Evolutionary conservation across 2,888 invertebrate species (phyloP).

Genomic region (Nezara viridula): DNA sequence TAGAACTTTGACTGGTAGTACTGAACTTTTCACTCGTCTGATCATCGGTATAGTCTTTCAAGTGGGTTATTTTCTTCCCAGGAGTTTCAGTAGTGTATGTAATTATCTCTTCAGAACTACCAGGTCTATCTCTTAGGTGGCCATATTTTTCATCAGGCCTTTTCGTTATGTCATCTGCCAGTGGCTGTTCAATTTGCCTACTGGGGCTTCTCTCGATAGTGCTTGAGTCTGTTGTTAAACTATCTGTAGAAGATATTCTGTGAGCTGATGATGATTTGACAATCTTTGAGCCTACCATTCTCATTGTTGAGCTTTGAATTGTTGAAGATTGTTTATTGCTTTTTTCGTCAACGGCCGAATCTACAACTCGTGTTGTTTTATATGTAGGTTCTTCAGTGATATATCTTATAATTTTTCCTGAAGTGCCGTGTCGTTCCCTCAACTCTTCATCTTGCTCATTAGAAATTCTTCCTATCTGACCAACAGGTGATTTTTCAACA

Average conservation of each 20-base stretch:
- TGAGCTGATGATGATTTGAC: constrained; percentile 60
- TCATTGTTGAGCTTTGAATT: constrained; percentile 57
- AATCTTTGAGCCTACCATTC: constrained; percentile 64
- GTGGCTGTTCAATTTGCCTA: not conserved
- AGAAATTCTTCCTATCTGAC: not conserved
- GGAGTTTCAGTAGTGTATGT: constrained; percentile 45
- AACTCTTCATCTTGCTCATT: not conserved
- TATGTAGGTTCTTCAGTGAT: not conserved
- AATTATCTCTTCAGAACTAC: not conserved
- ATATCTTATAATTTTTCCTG: constrained; percentile 9
- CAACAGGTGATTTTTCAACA: not conserved
- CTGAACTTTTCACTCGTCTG: not conserved
- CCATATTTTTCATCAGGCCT: not conserved
- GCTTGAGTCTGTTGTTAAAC: not conserved
- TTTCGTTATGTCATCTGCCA: not conserved
- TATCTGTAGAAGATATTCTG: not conserved
- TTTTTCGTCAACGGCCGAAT: not conserved
- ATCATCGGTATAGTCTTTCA: not conserved
- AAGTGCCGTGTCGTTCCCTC: not conserved
- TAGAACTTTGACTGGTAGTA: constrained; percentile 33
- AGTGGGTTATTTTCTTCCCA: not conserved
- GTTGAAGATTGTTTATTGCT: not conserved
- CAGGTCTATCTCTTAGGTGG: not conserved
- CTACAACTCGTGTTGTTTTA: not conserved
- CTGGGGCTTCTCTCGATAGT: not conserved